phyloP scores from a whole-genome alignment of 2,113 vertebrate species.

The Tychaedon coryphoeus region DNA sequence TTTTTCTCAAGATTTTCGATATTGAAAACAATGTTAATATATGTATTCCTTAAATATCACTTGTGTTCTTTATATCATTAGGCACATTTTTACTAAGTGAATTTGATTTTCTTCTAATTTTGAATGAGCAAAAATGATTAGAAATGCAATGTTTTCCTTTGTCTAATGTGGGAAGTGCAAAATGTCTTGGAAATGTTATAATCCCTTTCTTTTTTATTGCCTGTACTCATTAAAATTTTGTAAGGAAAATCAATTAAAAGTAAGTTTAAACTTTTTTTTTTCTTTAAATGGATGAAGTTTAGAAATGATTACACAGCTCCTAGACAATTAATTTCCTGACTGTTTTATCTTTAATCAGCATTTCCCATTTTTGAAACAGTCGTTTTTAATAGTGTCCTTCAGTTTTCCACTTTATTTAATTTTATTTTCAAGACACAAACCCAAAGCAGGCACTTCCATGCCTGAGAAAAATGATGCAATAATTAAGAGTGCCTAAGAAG shows the following conservation, averaged over 20 bases:
- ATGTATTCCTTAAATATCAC: not conserved
- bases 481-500: not conserved
- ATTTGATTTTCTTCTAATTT: not conserved
- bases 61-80: not conserved
- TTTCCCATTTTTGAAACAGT: slow-evolving; percentile 21
- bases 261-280: slow-evolving; percentile 1
- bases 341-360: slow-evolving; percentile 64
- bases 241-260: slow-evolving; percentile 32
- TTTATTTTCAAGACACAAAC: slow-evolving; percentile 51
- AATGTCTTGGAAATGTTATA: not conserved
- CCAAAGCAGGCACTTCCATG: not conserved
- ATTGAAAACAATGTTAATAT: too few species aligned
- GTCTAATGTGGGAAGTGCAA: not conserved
- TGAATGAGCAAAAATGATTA: not conserved
- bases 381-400: slow-evolving; percentile 33
- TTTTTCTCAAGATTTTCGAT: not conserved
- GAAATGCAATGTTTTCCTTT: not conserved
- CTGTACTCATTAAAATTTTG: slow-evolving; percentile 17
- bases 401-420: slow-evolving; percentile 43
- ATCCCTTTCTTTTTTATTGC: not conserved
- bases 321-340: slow-evolving; percentile 47
- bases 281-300: not conserved
- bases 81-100: not conserved
- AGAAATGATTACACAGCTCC: slow-evolving; percentile 19
- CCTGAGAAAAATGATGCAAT: not conserved